Base-by-base conservation (phyloP, 2,113 vertebrate genomes). In the Paracanthobrama guichenoti region DNA sequence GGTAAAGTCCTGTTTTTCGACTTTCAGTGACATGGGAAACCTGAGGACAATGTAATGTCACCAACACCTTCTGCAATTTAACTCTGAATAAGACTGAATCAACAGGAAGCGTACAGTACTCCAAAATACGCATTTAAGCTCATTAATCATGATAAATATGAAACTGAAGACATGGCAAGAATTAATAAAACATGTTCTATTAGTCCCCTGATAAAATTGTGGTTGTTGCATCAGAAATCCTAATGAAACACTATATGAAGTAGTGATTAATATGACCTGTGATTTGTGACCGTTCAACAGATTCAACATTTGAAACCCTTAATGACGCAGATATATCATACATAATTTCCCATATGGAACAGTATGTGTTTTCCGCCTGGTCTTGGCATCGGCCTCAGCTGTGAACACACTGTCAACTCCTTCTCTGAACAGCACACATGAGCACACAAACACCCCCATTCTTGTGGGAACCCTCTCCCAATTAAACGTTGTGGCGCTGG, bases 381-480 rank as follows among this genome's bases (percentile, higher is more conserved):
- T 74, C 20, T 59, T 76, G 59, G n/a, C 57, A 74, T 78, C 31
- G 18, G 18, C 26, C 26, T 31, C 48, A 2, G 26, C 74, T 76
- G 74, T 7, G 9, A 78, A 60, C 35, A 24, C 7, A 60, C 59
- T 66, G 42, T 66, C 78, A 66, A 31, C 26, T 11, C 46, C 59
- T 55, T 22, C 18, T 62, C 13, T 18, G 22, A 83, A 81, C 50
- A 2, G 46, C 50, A 79, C 79, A 79, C 50, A 71, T 69, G 60
- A 79, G 44, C 82, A 73, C 60, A 69, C 72, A 73, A 71, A 82
- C 82, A 67, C 77, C 57, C 66, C 53, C 46, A 46, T 81, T 87
- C 91, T 91, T 92, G 91, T 91, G 91, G 83, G 81, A 88, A 91
- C 83, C 85, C 81, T 89, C 90, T 87, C 86, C 90, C 92, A 95